Percentiles rank a stretch among this genome's conserved stretches.
Evolutionary conservation across 2,113 vertebrate genomes (phyloP).

Genomic region (Pollimyrus isidori): DNA sequence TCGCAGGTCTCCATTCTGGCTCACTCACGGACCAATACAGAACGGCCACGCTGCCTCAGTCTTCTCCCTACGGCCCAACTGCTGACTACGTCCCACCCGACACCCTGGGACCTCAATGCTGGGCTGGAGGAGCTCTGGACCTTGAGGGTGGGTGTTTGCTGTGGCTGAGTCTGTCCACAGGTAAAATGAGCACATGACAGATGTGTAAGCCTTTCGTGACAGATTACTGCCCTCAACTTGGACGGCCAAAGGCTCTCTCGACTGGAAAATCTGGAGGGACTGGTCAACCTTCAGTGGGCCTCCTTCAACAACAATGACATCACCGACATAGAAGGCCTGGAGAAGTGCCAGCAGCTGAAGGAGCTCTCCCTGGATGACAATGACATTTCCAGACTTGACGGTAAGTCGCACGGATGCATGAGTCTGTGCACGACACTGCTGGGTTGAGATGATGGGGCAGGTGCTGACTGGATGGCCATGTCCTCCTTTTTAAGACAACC

Average conservation of each 20-base stretch:
- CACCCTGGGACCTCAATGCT: conserved; percentile 46
- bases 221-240: conserved; percentile 76
- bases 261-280: conserved; percentile 64
- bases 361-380: conserved; percentile 76
- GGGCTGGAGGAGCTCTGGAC: conserved; percentile 62
- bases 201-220: conserved; percentile 4
- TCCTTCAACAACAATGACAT: conserved; percentile 77
- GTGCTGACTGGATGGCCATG: not conserved
- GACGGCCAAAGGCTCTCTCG: conserved; percentile 68
- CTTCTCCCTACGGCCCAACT: conserved; percentile 68
- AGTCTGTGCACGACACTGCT: not conserved
- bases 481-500: not conserved
- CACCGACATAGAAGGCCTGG: conserved; percentile 66
- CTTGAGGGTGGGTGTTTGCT: conserved; percentile 48
- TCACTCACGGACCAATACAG: conserved; percentile 54
- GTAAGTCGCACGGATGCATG: conserved; percentile 40
- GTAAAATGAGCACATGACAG: not conserved
- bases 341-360: conserved; percentile 65
- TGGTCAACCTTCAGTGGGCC: conserved; percentile 74
- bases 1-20: conserved; percentile 57
- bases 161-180: not conserved
- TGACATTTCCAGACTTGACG: conserved; percentile 65
- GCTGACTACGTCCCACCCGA: conserved; percentile 56
- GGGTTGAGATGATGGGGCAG: not conserved
- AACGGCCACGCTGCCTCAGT: conserved; percentile 65